Base-by-base conservation (phyloP, 2,113 vertebrate species). In the Acanthisitta chloris region DNA sequence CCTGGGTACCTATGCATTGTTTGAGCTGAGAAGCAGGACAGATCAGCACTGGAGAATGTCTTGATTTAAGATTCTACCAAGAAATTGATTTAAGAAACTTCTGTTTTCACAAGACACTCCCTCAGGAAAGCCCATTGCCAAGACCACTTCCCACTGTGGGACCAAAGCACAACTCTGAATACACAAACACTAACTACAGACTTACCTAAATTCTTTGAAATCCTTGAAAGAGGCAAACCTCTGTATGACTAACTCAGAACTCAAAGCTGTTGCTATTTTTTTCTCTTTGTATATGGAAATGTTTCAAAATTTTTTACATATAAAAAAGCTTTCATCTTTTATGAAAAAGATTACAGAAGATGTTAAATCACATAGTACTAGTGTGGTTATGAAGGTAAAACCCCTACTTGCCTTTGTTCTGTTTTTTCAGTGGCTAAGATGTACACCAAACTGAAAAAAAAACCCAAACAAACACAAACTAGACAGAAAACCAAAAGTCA, bases 1-100 rank as follows among this genome's bases (percentile, higher is more conserved):
- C 36, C n/a, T 66, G 73, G 49, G 28, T 67, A 28, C 13, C 48
- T 81, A 0, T 16, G 31, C 24, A n/a, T 73, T 3, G 0, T 31
- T 86, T 34, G 17, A 20, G 4, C n/a, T 87, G 61, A 54, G 42
- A 69, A 72, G 61, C 13, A 29, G 38, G 29, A 57, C 26, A 46
- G 45, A 13, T 46, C 66, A 88, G 36, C 62, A 20, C 42, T 18
- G 78, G 7, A 81, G 69, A 54, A 34, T 31, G 40, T 69, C 83
- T 87, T 67, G 26, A 26, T 74, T 72, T n/a, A 70, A 48, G 57
- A 55, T 20, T 52, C 48, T 12, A 61, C 6, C 21, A 7, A 92
- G 40, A 87, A 92, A 94, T 12, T 43, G 10, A 76, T 62, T 76
- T 18, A 26, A 36, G 38, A 43, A 9, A 93, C 81, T 96, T 94